phyloP scores from a whole-genome alignment of 2,888 invertebrate genomes.

The Orthosia cruda region DNA sequence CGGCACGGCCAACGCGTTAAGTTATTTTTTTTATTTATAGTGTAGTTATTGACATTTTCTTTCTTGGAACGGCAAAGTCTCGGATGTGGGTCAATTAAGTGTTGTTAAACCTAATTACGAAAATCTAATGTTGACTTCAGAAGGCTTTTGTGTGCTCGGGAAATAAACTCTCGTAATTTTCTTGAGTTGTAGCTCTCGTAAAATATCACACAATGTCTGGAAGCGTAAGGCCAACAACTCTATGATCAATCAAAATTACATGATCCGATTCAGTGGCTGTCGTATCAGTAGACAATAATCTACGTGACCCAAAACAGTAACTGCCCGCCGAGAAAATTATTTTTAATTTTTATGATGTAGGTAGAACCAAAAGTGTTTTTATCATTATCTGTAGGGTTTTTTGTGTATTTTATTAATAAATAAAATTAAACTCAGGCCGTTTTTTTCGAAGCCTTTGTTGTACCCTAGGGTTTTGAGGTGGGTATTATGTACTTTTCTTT shows the following conservation, averaged over 20 bases:
- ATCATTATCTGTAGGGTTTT: not conserved
- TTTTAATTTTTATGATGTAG: not conserved
- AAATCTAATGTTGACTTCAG: constrained; percentile 12
- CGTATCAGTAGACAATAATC: constrained; percentile 13
- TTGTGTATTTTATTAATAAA: not conserved
- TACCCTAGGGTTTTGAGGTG: not conserved
- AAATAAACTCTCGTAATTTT: constrained; percentile 29
- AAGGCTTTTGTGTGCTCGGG: constrained; percentile 4
- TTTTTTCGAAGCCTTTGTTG: not conserved
- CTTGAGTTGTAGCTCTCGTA: constrained; percentile 4
- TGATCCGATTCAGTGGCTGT: constrained; percentile 3
- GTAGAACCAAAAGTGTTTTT: not conserved
- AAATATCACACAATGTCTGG: constrained; percentile 35
- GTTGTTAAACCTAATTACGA: constrained; percentile 35
- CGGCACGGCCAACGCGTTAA: constrained; percentile 10
- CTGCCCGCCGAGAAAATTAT: not conserved
- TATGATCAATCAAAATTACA: constrained; percentile 20
- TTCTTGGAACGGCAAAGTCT: constrained; percentile 15
- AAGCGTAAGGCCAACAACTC: not conserved
- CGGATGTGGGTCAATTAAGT: constrained; percentile 40
- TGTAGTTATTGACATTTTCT: constrained; percentile 38
- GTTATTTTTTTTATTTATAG: constrained; percentile 11
- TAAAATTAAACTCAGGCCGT: not conserved
- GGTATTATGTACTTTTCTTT: not conserved
- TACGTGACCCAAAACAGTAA: constrained; percentile 23